Base-by-base conservation (phyloP, 2,797 vertebrate species). In the Sebastes glaucus region DNA sequence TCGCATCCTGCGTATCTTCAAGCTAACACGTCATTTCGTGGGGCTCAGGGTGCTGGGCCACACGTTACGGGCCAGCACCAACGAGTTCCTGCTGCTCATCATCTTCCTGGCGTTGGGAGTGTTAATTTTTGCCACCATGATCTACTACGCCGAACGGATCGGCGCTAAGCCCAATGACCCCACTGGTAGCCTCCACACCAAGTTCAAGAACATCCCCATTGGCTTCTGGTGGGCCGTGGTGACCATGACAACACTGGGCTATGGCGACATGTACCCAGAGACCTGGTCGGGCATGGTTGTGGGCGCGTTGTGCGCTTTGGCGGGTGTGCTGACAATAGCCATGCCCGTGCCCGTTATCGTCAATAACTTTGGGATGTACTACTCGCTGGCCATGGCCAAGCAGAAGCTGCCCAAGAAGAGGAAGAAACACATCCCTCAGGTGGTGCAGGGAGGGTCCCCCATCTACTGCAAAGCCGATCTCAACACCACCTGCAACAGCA, bases 321-420 rank as follows among this genome's bases (percentile, higher is more conserved):
- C 98, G 0, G 98, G 98, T 2, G 98, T 99, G 78, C 95, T 99
- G 81, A 99, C 98, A n/a, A 99, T 99, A 93, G 98, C 98, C 89
- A 99, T 99, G 98, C 98, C 98, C 0, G 98, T 99, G 82, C 98
- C 98, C 20, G 98, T 99, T 81, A 99, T 99, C 57, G 98, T 99
- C 88, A 99, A 99, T 95, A 99, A 99, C 95, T 99, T 99, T 93
- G 98, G 98, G 91, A 99, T 99, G 98, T 99, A 99, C 95, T 99
- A 99, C 93, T 99, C 98, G 4, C 94, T 99, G 93, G 98, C 98
- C 74, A 99, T 99, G 98, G 98, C 98, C 80, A 99, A 99, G 93
- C 98, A 99, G 95, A 99, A 99, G 92, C 96, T 99, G 75, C 98
- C 98, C 2, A 97, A 97, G 83, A 99, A 98, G 93, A 95, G 98